Base-by-base conservation (phyloP, 1,140 invertebrate species). In the Meloidogyne exigua region DNA sequence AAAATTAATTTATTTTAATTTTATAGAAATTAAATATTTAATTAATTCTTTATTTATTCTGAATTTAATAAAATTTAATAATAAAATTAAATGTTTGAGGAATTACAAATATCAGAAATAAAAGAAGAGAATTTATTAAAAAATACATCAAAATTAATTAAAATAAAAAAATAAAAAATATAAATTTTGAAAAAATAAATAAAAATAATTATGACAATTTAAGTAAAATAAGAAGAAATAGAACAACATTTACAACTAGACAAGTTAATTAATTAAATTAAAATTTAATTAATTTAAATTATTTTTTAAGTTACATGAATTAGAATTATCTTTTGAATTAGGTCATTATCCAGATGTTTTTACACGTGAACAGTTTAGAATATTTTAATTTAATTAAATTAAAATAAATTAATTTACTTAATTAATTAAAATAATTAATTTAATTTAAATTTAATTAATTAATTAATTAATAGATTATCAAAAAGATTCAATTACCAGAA, bases 401-500 rank as follows among this genome's bases (percentile, higher is more conserved):
- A n/a, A n/a, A n/a, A n/a, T n/a, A n/a, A n/a, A n/a, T n/a, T n/a
- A n/a, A n/a, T n/a, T n/a, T n/a, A n/a, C n/a, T n/a, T n/a, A n/a
- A n/a, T 32, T 32, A 32, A 32, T 3, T 18, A 18, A 18, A 18
- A 4, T 49, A 15, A 1, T 2, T 18, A 49, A 7, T n/a, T 57
- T n/a, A n/a, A n/a, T n/a, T n/a, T n/a, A n/a, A 32, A 32, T 32
- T 32, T 9, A n/a, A n/a, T n/a, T n/a, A n/a, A n/a, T 57, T 57
- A n/a, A n/a, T n/a, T 57, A n/a, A n/a, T 57, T 57, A n/a, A n/a
- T 57, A 57, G 49, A 86, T 90, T 96, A 42, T 94, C 95, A 18
- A 93, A 95, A 98, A 98, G 90, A 95, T 99, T 84, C 95, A 96
- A 89, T 90, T 99, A 76, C 95, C 95, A 2, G 95, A 97, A 91